phyloP scores from a whole-genome alignment of 2,797 vertebrate genomes.

The Chiroxiphia lanceolata region DNA sequence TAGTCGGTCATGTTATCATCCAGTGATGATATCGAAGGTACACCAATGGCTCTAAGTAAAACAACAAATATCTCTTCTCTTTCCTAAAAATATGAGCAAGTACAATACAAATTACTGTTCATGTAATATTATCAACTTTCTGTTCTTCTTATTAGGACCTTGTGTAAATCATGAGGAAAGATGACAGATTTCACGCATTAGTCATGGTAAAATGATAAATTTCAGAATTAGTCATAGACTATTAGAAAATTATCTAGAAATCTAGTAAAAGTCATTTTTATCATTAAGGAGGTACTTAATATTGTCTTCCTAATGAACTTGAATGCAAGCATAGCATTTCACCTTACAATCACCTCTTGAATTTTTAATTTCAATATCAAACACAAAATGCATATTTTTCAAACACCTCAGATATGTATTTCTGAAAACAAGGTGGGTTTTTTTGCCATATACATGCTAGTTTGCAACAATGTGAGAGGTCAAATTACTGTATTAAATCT shows the following conservation, averaged over 20 bases:
- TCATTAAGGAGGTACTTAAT: background rate
- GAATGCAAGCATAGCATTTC: background rate
- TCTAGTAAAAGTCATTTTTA: background rate
- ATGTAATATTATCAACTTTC: background rate
- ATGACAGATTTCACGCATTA: constrained; percentile 49
- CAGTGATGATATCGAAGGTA: background rate
- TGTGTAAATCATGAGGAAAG: constrained; percentile 11
- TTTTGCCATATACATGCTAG: background rate
- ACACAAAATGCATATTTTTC: background rate
- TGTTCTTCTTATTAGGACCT: background rate
- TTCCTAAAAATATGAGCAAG: background rate
- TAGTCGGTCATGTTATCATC: background rate
- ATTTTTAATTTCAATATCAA: background rate
- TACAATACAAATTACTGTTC: background rate
- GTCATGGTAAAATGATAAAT: constrained; percentile 43
- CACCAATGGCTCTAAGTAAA: background rate
- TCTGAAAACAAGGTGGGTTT: background rate
- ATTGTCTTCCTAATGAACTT: background rate
- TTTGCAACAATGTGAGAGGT: background rate
- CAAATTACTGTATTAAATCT: background rate
- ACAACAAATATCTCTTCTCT: background rate
- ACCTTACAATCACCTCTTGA: background rate
- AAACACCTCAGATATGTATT: background rate
- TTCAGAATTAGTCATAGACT: constrained; percentile 43
- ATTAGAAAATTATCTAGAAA: constrained; percentile 33